Conservation (phyloP, 2,113 vertebrate genomes). For the Epinephelus cyanopodus region DNA sequence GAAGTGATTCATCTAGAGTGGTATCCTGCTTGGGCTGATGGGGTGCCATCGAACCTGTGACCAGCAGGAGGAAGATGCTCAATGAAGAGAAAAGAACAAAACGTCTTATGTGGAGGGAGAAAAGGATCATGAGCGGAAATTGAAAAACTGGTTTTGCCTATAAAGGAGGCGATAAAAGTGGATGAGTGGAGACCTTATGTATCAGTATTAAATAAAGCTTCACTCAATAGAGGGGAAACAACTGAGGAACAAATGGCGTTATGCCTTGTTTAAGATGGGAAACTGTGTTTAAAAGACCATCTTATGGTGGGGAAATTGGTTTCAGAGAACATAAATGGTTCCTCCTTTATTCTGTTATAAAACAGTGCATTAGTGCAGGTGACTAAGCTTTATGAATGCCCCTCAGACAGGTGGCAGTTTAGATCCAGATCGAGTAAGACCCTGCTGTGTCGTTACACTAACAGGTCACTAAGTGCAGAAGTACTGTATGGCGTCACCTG, state of each 20-base stretch:
- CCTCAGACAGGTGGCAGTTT: neutral
- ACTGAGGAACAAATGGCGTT: neutral
- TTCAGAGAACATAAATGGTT: neutral
- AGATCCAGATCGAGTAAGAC: neutral
- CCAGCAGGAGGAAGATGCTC: slow-evolving; percentile 36
- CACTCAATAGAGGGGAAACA: neutral
- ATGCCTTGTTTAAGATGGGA: neutral
- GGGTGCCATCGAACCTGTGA: slow-evolving; percentile 44
- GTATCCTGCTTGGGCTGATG: slow-evolving; percentile 42
- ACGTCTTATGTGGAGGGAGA: neutral
- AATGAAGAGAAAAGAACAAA: slow-evolving; percentile 4
- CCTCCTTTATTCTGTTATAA: slow-evolving; percentile 1
- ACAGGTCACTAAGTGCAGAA: neutral
- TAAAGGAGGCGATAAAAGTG: neutral
- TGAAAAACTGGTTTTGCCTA: neutral
- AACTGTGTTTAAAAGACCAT: neutral
- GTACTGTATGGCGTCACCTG: neutral
- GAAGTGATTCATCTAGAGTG: slow-evolving; percentile 68
- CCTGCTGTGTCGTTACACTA: slow-evolving; percentile 14
- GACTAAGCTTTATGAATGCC: neutral
- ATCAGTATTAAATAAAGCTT: neutral
- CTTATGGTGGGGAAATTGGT: neutral
- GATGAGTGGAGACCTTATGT: neutral
- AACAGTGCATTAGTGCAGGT: neutral
- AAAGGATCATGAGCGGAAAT: neutral